Conservation (phyloP, 2,797 vertebrate genomes). For the Cyclopterus lumpus region DNA sequence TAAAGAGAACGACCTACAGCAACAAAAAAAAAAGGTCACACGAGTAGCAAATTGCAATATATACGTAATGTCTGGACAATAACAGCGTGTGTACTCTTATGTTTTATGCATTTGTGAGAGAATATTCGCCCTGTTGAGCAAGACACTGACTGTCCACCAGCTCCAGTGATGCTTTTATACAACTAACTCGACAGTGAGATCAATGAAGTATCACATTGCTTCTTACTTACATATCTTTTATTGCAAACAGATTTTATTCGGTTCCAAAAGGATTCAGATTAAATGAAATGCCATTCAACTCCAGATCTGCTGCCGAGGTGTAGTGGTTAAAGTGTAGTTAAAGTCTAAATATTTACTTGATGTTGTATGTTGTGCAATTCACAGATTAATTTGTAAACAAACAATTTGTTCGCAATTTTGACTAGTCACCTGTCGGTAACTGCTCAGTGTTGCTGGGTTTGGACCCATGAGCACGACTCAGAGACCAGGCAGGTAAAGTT, state of each 20-base stretch:
- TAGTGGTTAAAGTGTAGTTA: slow-evolving; percentile 7
- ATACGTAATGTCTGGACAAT: not conserved
- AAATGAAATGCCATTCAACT: slow-evolving; percentile 7
- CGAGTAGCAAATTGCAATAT: not conserved
- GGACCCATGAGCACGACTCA: not conserved
- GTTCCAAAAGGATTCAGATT: not conserved
- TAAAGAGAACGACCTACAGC: not conserved
- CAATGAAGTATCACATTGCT: slow-evolving; percentile 32
- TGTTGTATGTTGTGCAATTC: not conserved
- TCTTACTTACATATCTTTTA: slow-evolving; percentile 9
- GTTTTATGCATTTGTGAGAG: not conserved
- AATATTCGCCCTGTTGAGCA: too few species aligned
- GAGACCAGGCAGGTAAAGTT: not conserved
- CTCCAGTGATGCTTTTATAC: slow-evolving; percentile 16
- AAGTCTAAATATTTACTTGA: not conserved
- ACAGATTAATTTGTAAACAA: not conserved
- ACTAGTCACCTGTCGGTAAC: too few species aligned
- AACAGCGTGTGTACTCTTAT: not conserved
- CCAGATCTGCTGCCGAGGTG: not conserved
- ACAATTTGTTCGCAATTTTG: not conserved
- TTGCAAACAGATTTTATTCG: not conserved
- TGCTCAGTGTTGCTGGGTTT: not conserved
- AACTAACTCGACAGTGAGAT: slow-evolving; percentile 26
- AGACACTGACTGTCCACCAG: slow-evolving; percentile 7
- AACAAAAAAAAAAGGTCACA: not conserved